Evolutionary conservation across 2,797 vertebrate species (phyloP).

Genomic region (Paramormyrops hopkinsi): DNA sequence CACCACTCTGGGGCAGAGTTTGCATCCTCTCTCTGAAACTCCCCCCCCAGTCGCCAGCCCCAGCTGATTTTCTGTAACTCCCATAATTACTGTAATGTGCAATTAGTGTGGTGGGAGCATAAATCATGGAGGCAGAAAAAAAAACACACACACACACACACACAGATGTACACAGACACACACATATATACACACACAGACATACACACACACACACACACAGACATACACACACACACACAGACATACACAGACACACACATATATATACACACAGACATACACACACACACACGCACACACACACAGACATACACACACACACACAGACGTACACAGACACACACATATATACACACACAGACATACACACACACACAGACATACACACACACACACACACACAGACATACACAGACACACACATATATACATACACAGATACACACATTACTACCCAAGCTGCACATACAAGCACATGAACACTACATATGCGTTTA

Average conservation of each 20-base stretch:
- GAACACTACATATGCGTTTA: neutral
- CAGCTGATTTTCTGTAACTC: neutral
- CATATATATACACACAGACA: neutral
- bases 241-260: no score
- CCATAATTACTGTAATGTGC: neutral
- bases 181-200: neutral
- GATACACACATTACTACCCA: neutral
- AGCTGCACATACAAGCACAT: neutral
- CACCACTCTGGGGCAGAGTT: conserved; percentile 9
- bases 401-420: neutral
- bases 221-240: no score
- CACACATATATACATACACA: neutral
- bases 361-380: neutral
- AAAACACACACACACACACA: neutral
- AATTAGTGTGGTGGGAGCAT: neutral
- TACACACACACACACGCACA: neutral
- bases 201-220: neutral
- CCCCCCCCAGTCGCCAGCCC: neutral
- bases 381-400: neutral
- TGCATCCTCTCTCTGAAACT: neutral
- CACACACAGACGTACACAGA: neutral
- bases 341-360: neutral
- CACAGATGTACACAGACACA: neutral
- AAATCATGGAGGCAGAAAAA: neutral
- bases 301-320: neutral